Conservation (phyloP, 1,140 invertebrate species). For the Drosophila ercepeae region DNA sequence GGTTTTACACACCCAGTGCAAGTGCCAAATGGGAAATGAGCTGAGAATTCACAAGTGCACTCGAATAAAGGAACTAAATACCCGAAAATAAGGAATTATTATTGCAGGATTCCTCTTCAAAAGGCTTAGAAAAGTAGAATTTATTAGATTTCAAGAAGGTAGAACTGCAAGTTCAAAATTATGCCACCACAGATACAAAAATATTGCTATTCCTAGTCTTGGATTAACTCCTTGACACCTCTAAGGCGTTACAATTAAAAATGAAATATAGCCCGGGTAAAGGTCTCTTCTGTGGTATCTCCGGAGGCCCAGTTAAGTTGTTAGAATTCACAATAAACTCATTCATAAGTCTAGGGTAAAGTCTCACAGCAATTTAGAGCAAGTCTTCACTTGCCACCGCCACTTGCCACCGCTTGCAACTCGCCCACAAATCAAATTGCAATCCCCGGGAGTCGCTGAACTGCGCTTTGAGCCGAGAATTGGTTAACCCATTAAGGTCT, state of each 20-base stretch:
- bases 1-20: too few relatives aligned
- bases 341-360: constrained; percentile 44
- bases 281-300: too few relatives aligned
- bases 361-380: constrained; percentile 47
- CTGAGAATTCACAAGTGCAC: too few relatives aligned
- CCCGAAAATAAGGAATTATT: constrained; percentile 3
- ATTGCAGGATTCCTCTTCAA: too few relatives aligned
- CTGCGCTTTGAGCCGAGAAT: constrained; percentile 13
- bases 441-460: constrained; percentile 34
- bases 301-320: constrained; percentile 48
- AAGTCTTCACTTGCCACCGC: constrained; percentile 45
- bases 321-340: constrained; percentile 48
- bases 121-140: too few relatives aligned
- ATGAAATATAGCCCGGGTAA: constrained; percentile 28
- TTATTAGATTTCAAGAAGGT: too few relatives aligned
- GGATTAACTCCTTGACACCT: constrained; percentile 28
- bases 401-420: too few relatives aligned
- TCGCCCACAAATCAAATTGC: constrained; percentile 50
- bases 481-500: constrained; percentile 16
- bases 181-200: too few relatives aligned
- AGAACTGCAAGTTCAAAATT: too few relatives aligned
- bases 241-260: constrained; percentile 35
- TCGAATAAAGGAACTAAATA: constrained; percentile 28
- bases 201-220: constrained; percentile 13
- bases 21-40: too few relatives aligned